A percentile compares a stretch with the other conserved stretches of the same genome.
Evolutionary conservation across 2,888 invertebrate species (phyloP).

Genomic region (Cynaeus angustus): DNA sequence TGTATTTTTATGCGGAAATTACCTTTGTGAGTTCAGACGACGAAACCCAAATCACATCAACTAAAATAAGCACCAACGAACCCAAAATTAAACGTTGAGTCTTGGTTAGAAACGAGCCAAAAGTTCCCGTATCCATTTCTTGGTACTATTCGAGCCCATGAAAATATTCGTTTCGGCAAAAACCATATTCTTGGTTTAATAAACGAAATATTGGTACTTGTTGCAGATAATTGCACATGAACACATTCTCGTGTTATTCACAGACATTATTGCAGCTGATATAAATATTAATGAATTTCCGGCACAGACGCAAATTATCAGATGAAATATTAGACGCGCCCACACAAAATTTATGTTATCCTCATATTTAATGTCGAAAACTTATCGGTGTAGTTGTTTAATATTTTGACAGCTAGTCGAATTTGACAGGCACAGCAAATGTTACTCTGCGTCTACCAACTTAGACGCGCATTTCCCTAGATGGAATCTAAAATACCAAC

Average conservation of each 20-base stretch:
- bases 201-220: not conserved
- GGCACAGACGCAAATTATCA: slow-evolving; percentile 7
- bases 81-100: slow-evolving; percentile 87
- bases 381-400: slow-evolving; percentile 5
- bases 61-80: slow-evolving; percentile 88
- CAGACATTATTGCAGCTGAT: not conserved
- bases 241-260: not conserved
- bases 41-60: slow-evolving; percentile 96
- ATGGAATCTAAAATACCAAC: too few species aligned
- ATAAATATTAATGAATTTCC: slow-evolving; percentile 4
- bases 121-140: slow-evolving; percentile 63
- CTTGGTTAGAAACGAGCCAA: slow-evolving; percentile 75
- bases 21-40: slow-evolving; percentile 97
- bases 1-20: slow-evolving; percentile 34
- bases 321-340: slow-evolving; percentile 19
- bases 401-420: slow-evolving; percentile 3
- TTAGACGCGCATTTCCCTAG: too few species aligned
- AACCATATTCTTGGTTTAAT: slow-evolving; percentile 20
- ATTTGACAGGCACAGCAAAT: not conserved
- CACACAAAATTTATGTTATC: slow-evolving; percentile 25
- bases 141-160: slow-evolving; percentile 33
- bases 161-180: slow-evolving; percentile 12
- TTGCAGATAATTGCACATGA: not conserved
- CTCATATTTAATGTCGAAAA: slow-evolving; percentile 10
- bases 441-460: too few species aligned